These are phyloP conservation scores for Aythya baeri DNA, from an alignment of 2,113 vertebrate species.

Conservation along the genomic window DNA sequence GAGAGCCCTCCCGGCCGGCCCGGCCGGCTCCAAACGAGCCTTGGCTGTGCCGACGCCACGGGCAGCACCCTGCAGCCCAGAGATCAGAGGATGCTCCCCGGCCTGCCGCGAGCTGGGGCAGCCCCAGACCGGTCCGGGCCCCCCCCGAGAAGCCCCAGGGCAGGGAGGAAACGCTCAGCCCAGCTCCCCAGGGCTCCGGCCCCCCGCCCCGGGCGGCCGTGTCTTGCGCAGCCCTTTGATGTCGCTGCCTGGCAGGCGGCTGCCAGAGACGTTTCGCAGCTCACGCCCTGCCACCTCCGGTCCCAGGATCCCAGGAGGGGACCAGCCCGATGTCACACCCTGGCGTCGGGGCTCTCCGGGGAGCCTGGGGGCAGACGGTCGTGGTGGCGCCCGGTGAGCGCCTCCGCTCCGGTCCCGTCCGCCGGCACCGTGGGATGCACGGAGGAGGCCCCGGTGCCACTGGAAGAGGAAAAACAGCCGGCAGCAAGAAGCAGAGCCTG, in stretches of 20 bases:
- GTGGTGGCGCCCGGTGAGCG: not conserved
- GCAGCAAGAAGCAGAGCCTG: not conserved
- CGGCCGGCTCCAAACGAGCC: constrained; percentile 46
- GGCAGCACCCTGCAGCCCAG: constrained; percentile 1
- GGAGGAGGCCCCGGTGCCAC: not conserved
- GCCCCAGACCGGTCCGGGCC: not conserved
- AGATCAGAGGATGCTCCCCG: constrained; percentile 41
- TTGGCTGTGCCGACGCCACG: not conserved
- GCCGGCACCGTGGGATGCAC: not conserved
- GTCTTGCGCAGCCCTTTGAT: constrained; percentile 1
- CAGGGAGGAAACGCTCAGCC: not conserved
- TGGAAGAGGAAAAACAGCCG: not conserved
- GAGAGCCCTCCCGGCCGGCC: constrained; percentile 6
- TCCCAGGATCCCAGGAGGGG: not conserved
- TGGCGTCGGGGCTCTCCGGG: not conserved
- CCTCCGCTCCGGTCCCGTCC: constrained; percentile 1
- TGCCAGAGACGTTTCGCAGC: not conserved
- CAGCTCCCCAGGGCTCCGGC: not conserved
- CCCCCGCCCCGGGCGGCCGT: not conserved
- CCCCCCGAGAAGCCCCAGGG: not conserved
- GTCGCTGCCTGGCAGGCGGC: constrained; percentile 1
- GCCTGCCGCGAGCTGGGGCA: not conserved
- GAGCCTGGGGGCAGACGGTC: not conserved
- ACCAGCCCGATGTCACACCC: constrained; percentile 28
- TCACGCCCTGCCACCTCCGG: not conserved